Evolutionary conservation across 2,888 invertebrate species (phyloP), one percentile per base, ranked within the genome.

Genomic region (Mystacides longicornis): DNA sequence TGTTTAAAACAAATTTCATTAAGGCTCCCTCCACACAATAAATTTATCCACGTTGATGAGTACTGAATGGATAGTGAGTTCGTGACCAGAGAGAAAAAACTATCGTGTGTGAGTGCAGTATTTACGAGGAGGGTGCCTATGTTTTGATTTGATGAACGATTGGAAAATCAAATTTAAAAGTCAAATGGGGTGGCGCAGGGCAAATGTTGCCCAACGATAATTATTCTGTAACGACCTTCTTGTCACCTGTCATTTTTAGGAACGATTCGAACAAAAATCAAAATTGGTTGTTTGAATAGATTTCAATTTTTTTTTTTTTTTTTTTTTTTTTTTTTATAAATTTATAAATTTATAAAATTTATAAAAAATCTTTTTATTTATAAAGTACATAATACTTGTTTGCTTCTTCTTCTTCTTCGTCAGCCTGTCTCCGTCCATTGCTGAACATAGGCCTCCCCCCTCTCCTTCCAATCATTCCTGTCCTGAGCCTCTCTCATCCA

Each of bases 131-230:
- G 37, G 37, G 37, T 37, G 37, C n/a, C 37, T 49, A 27, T 43
- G 46, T 53, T 54, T 52, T 56, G 55, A 54, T 56, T 57, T 55
- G 51, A 46, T 50, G 23, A n/a, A n/a, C 48, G 55, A 56, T 53
- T 58, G 47, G 54, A 52, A 59, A 59, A 54, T 59, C 59, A 59
- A 56, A 59, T 59, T 56, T 54, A 49, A 59, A 59, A 56, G 59
- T 59, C 56, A 56, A 54, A 55, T 53, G 51, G 47, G 42, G 54
- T 43, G 31, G 43, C 49, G 42, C 45, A 46, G 46, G 53, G 31
- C n/a, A 48, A 48, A 37, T 46, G 20, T 46, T 11, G 16, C 20
- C 14, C 23, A 48, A 48, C 21, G 22, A 11, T 48, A 23, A 23
- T 48, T 20, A 48, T 48, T 47, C 7, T 45, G 20, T 45, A 19